Conservation (phyloP, 2,888 invertebrate genomes). For the Cacoxenus indagator region DNA sequence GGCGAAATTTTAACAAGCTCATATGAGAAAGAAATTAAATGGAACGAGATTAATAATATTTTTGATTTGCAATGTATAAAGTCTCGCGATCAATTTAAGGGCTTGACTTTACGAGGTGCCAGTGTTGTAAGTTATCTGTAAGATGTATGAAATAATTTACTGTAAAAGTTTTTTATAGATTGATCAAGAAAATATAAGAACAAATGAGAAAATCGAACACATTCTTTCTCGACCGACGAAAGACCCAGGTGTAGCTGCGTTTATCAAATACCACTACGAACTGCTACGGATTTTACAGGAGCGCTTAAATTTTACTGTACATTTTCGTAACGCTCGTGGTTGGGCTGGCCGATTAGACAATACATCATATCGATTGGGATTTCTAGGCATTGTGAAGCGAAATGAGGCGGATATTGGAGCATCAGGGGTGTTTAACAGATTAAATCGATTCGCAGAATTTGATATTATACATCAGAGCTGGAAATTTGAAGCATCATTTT, state of each 20-base stretch:
- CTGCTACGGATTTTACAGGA: slow-evolving; percentile 54
- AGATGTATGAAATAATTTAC: neutral
- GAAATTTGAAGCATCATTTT: slow-evolving; percentile 65
- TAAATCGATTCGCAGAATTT: slow-evolving; percentile 65
- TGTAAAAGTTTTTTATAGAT: slow-evolving; percentile 46
- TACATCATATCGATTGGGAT: slow-evolving; percentile 62
- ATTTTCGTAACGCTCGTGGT: slow-evolving; percentile 66
- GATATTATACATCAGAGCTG: slow-evolving; percentile 68
- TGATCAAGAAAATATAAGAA: slow-evolving; percentile 61
- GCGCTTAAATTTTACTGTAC: slow-evolving; percentile 63
- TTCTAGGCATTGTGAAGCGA: slow-evolving; percentile 62
- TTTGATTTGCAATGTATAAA: slow-evolving; percentile 53
- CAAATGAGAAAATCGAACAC: slow-evolving; percentile 52
- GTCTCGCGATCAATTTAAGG: slow-evolving; percentile 56
- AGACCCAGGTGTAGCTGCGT: slow-evolving; percentile 60
- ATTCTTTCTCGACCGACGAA: slow-evolving; percentile 51
- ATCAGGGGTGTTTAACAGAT: slow-evolving; percentile 63
- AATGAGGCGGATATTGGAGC: slow-evolving; percentile 68
- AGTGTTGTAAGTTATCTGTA: slow-evolving; percentile 55
- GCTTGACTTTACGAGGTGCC: slow-evolving; percentile 58
- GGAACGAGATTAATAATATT: slow-evolving; percentile 41
- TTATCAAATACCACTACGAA: slow-evolving; percentile 65
- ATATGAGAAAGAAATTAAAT: slow-evolving; percentile 10
- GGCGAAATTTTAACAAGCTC: slow-evolving; percentile 31
- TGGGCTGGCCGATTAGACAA: slow-evolving; percentile 66